phyloP scores from a whole-genome alignment of 1,140 invertebrate species.

The Neodiprion fabricii region DNA sequence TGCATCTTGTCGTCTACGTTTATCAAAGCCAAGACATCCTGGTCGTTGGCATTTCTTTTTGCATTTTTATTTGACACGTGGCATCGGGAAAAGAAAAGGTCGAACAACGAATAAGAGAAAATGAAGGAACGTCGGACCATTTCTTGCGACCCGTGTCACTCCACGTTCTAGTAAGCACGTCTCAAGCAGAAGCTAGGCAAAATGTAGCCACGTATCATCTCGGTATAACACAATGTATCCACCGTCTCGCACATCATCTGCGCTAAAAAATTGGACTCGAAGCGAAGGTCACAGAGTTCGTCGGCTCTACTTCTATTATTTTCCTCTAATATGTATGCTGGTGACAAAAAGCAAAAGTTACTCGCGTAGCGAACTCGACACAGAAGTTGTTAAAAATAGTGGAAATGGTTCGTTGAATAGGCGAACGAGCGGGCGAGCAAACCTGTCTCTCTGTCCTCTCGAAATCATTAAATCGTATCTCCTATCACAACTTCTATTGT shows the following conservation, averaged over 20 bases:
- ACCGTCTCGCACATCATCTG: too few species aligned
- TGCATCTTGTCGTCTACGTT: too few species aligned
- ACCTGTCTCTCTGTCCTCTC: not conserved
- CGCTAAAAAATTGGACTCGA: not conserved
- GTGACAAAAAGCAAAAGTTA: constrained; percentile 1
- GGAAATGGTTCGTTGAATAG: constrained; percentile 3
- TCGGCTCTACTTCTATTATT: not conserved
- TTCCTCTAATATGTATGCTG: not conserved
- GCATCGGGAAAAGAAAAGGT: too few species aligned
- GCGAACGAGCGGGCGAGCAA: constrained; percentile 1
- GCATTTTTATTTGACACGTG: too few species aligned
- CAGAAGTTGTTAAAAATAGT: not conserved
- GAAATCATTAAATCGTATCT: constrained; percentile 6
- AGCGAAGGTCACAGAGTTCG: not conserved
- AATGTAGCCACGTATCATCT: not conserved
- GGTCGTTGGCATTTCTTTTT: too few species aligned
- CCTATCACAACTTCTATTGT: constrained; percentile 1
- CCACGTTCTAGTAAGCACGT: not conserved
- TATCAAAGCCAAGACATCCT: too few species aligned
- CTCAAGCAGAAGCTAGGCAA: not conserved
- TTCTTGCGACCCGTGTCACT: not conserved
- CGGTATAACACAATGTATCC: not conserved
- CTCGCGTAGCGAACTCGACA: not conserved
- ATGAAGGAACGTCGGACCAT: not conserved
- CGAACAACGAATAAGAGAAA: not conserved